Evolutionary conservation across 2,797 vertebrate genomes (phyloP).

Genomic region (Oreonectes daqikongensis): DNA sequence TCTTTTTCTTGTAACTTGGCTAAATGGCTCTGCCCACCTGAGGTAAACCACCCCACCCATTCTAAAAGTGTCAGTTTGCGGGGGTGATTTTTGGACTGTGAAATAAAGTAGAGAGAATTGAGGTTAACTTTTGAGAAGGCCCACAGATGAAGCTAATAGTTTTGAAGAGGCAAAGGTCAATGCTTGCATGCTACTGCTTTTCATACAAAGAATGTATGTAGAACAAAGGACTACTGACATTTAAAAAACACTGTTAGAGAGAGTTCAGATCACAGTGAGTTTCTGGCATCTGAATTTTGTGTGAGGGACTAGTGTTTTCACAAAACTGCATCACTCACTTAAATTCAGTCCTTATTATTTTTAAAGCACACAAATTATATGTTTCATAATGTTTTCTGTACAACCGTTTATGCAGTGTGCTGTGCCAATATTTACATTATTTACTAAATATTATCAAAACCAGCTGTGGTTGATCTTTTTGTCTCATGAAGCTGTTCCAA

Average conservation of each 20-base stretch:
- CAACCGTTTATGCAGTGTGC: too few relatives aligned
- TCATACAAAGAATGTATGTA: not conserved
- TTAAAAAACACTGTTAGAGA: not conserved
- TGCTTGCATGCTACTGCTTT: not conserved
- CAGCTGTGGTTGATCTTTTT: too few relatives aligned
- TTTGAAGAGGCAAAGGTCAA: not conserved
- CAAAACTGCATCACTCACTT: too few relatives aligned
- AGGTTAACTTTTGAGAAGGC: not conserved
- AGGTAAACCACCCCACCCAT: conserved; percentile 13
- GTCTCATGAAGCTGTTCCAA: too few relatives aligned
- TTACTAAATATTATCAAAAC: too few relatives aligned
- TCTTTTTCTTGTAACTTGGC: conserved; percentile 15
- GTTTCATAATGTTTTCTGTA: too few relatives aligned
- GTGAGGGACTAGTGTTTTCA: too few relatives aligned
- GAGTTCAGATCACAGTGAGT: not conserved
- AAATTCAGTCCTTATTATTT: too few relatives aligned
- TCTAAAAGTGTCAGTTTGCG: not conserved
- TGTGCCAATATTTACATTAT: too few relatives aligned
- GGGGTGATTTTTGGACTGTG: conserved; percentile 6
- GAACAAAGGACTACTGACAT: not conserved
- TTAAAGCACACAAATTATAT: too few relatives aligned
- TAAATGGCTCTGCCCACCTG: not conserved
- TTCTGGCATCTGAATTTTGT: too few relatives aligned
- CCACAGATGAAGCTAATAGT: not conserved
- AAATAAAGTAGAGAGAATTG: not conserved